phyloP scores from a whole-genome alignment of 92 coral and sea anemone genomes.

The Porites evermanni region DNA sequence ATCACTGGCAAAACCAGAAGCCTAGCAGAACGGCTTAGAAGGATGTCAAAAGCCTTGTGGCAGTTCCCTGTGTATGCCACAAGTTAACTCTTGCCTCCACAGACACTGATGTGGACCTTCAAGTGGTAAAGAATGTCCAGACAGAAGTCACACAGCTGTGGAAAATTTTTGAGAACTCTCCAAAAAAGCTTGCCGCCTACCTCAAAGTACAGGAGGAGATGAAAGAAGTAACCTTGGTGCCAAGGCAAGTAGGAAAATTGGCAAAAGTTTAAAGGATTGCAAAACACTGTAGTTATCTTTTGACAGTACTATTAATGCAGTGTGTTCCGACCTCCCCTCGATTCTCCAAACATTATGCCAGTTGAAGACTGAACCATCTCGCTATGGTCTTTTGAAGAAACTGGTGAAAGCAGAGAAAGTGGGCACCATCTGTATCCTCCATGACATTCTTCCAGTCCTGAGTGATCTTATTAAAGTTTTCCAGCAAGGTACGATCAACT shows the following conservation, averaged over 20 bases:
- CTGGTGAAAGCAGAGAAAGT: not conserved
- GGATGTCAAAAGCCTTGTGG: conserved; percentile 41
- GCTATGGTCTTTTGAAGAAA: conserved; percentile 31
- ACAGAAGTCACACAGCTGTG: conserved; percentile 28
- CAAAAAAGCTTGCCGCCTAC: conserved; percentile 32
- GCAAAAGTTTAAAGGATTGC: conserved; percentile 29
- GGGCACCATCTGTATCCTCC: conserved; percentile 21
- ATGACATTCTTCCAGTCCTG: conserved; percentile 24
- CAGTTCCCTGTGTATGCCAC: conserved; percentile 32
- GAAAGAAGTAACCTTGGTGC: conserved; percentile 11
- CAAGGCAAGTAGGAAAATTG: conserved; percentile 16
- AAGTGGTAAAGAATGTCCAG: conserved; percentile 34
- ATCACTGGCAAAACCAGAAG: conserved; percentile 46
- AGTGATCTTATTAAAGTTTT: conserved; percentile 33
- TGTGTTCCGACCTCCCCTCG: conserved; percentile 26
- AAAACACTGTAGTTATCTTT: conserved; percentile 32
- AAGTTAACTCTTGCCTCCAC: conserved; percentile 5
- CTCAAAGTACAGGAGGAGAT: conserved; percentile 30
- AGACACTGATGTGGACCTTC: conserved; percentile 13
- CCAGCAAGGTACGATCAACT: conserved; percentile 31
- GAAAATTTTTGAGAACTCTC: conserved; percentile 17
- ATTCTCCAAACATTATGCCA: conserved; percentile 19
- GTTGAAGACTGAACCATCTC: conserved; percentile 36
- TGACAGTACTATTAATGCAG: conserved; percentile 10
- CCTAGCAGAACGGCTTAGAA: conserved; percentile 40